These are phyloP conservation scores for Drosophila kurseongensis DNA, from an alignment of 1,140 invertebrate species.

Conservation along the genomic window DNA sequence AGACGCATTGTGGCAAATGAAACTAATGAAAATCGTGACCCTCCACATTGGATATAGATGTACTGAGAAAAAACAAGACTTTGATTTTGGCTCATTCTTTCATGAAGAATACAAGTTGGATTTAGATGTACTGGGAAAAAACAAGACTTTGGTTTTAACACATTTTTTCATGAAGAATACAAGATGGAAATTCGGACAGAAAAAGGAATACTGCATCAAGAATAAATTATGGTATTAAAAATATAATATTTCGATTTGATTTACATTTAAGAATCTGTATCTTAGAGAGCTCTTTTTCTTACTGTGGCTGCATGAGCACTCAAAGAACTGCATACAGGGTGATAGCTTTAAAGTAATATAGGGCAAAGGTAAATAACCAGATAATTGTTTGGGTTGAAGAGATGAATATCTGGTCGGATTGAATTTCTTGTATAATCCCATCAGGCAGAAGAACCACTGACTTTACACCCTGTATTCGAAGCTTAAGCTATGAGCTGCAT, in stretches of 20 bases:
- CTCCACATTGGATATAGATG: conserved; percentile 35
- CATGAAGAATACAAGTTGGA: too few species aligned
- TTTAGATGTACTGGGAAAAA: conserved; percentile 8
- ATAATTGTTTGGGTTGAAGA: background rate
- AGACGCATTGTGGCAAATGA: conserved; percentile 53
- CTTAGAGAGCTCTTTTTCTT: background rate
- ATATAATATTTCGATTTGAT: background rate
- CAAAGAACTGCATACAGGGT: conserved; percentile 27
- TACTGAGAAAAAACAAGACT: conserved; percentile 4
- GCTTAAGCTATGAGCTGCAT: conserved; percentile 2
- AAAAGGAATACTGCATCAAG: too few species aligned
- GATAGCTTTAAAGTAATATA: background rate
- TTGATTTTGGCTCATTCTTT: too few species aligned
- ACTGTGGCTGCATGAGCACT: background rate
- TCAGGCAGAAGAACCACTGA: background rate
- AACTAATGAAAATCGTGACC: conserved; percentile 84
- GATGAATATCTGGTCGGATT: background rate
- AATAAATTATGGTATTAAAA: too few species aligned
- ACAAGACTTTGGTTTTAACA: too few species aligned
- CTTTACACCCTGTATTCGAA: conserved; percentile 26
- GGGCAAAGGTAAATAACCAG: background rate
- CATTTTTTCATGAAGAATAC: too few species aligned
- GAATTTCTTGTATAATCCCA: conserved; percentile 4
- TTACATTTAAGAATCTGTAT: background rate
- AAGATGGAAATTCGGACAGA: too few species aligned